These are phyloP conservation scores for Alaudala cheleensis DNA, from an alignment of 2,113 vertebrate species.

Conservation along the genomic window DNA sequence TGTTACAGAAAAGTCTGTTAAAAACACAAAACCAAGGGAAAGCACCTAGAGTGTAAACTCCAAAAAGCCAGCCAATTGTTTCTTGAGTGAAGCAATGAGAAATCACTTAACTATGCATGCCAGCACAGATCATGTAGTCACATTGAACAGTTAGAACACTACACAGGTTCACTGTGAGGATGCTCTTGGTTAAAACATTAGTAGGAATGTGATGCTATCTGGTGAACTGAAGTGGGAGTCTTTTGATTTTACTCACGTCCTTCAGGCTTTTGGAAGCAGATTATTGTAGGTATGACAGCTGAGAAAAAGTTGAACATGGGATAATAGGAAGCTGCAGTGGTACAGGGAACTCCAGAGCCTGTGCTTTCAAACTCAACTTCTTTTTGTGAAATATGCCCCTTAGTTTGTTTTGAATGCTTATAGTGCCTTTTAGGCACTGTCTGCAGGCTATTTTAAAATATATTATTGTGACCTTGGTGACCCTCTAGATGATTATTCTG, in stretches of 20 bases:
- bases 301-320: not conserved
- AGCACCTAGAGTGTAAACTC: not conserved
- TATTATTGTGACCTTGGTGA: not conserved
- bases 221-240: not conserved
- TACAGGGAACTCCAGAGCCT: not conserved
- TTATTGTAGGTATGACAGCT: not conserved
- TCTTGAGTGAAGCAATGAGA: not conserved
- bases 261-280: not conserved
- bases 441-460: conserved; percentile 23
- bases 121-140: not conserved
- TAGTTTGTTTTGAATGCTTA: conserved; percentile 40
- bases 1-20: not conserved
- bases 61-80: not conserved
- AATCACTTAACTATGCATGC: not conserved
- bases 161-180: not conserved
- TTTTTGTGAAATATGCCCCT: conserved; percentile 19
- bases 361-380: not conserved
- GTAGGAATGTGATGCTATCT: not conserved
- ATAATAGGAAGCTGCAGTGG: not conserved
- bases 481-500: not conserved
- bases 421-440: not conserved
- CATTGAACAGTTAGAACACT: not conserved
- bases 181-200: not conserved
- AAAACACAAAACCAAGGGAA: not conserved
- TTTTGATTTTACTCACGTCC: not conserved